These are phyloP conservation scores for Nomada hirtipes DNA, from an alignment of 2,888 invertebrate genomes.

Conservation along the genomic window DNA sequence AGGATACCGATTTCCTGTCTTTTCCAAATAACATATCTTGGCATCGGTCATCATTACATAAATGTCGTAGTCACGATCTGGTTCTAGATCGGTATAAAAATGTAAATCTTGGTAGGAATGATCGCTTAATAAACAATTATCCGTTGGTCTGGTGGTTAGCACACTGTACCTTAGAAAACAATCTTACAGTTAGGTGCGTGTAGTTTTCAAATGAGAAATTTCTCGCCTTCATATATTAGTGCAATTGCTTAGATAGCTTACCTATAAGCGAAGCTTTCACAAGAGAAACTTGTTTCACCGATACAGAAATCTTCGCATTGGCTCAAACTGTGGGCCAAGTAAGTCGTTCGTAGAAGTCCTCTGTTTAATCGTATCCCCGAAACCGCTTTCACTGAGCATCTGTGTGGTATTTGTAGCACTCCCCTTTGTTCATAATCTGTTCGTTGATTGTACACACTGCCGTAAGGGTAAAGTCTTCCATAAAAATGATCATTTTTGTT, in stretches of 20 bases:
- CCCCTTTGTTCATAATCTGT: conserved; percentile 5
- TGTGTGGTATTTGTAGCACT: conserved; percentile 80
- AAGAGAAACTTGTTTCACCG: conserved; percentile 89
- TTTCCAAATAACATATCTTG: conserved; percentile 82
- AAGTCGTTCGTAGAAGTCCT: conserved; percentile 88
- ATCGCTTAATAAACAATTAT: conserved; percentile 92
- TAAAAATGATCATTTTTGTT: conserved; percentile 55
- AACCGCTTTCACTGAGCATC: conserved; percentile 91
- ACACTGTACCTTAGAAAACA: conserved; percentile 83
- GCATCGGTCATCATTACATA: conserved; percentile 90
- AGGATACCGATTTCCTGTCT: conserved; percentile 56
- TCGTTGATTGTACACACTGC: conserved; percentile 69
- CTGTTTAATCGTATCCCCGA: conserved; percentile 91
- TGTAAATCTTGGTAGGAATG: conserved; percentile 89
- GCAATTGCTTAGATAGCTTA: conserved; percentile 72
- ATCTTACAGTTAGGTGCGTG: not conserved
- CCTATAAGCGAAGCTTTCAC: conserved; percentile 92
- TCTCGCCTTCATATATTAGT: too few relatives aligned
- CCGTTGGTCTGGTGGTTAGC: conserved; percentile 86
- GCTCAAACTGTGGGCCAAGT: conserved; percentile 88
- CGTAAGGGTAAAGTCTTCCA: conserved; percentile 69
- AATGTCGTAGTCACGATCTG: conserved; percentile 91
- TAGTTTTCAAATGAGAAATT: too few relatives aligned
- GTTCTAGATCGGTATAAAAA: conserved; percentile 90
- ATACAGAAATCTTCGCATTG: conserved; percentile 92